Conservation (phyloP, 2,113 vertebrate genomes). For the Psephotus haematonotus region DNA sequence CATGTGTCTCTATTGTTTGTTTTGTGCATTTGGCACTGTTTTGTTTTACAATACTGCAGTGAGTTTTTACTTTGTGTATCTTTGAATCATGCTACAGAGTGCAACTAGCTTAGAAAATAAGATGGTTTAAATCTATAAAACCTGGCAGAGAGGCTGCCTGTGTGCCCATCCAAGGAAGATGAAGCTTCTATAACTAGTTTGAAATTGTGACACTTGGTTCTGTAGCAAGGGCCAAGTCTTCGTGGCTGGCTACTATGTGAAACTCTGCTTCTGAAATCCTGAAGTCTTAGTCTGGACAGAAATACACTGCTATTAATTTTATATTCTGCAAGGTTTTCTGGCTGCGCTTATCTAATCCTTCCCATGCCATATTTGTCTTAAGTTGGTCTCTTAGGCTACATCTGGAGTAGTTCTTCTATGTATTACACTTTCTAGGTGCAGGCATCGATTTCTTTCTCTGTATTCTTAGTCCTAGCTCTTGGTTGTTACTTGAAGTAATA, state of each 20-base stretch:
- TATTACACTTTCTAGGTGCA: background rate
- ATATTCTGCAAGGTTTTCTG: background rate
- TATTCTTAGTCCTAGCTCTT: background rate
- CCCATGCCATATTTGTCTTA: background rate
- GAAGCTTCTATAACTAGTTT: background rate
- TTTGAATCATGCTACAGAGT: background rate
- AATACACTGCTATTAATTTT: background rate
- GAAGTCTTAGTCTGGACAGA: background rate
- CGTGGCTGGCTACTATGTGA: background rate
- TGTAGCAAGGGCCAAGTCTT: background rate
- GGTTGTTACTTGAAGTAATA: background rate
- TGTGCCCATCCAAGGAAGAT: background rate
- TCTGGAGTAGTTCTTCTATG: background rate
- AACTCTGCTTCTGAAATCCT: background rate
- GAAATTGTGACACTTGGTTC: background rate
- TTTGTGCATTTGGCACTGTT: background rate
- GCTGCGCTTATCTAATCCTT: background rate
- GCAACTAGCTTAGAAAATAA: background rate
- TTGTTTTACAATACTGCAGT: background rate
- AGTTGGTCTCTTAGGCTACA: background rate
- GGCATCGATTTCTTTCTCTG: background rate
- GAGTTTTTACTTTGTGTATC: background rate
- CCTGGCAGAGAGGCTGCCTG: background rate
- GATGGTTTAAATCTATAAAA: background rate
- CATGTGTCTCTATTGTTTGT: accelerated